These are phyloP conservation scores for Crotalus tigris DNA, from an alignment of 2,113 vertebrate genomes.

Conservation along the genomic window DNA sequence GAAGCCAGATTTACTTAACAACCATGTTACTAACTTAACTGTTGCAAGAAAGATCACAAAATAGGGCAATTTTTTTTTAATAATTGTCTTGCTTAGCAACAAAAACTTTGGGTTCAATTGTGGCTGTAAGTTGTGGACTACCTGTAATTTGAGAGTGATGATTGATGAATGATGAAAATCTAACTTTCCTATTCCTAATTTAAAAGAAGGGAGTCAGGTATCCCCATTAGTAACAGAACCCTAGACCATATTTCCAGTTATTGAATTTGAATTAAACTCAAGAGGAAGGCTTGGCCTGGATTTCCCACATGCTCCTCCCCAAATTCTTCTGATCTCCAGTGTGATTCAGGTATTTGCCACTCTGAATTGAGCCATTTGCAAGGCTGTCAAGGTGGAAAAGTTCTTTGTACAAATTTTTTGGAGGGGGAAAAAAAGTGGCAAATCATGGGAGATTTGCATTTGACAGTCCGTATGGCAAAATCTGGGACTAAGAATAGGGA, in stretches of 20 bases:
- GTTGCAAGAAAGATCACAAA: neutral
- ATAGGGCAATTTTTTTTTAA: neutral
- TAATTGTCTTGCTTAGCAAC: neutral
- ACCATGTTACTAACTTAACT: neutral
- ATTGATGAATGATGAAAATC: neutral
- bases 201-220: neutral
- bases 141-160: neutral
- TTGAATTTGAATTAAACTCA: neutral
- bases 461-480: neutral
- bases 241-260: neutral
- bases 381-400: neutral
- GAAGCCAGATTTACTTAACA: neutral
- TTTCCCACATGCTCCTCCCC: neutral
- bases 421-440: neutral
- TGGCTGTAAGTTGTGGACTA: neutral
- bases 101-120: neutral
- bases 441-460: neutral
- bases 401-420: neutral
- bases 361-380: conserved; percentile 36
- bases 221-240: neutral
- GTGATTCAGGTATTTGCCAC: neutral
- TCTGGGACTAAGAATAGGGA: neutral
- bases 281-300: neutral
- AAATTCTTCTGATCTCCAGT: neutral
- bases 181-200: neutral